These are phyloP conservation scores for Micropoecilia bifurca DNA, from an alignment of 2,797 vertebrate genomes.

Conservation along the genomic window DNA sequence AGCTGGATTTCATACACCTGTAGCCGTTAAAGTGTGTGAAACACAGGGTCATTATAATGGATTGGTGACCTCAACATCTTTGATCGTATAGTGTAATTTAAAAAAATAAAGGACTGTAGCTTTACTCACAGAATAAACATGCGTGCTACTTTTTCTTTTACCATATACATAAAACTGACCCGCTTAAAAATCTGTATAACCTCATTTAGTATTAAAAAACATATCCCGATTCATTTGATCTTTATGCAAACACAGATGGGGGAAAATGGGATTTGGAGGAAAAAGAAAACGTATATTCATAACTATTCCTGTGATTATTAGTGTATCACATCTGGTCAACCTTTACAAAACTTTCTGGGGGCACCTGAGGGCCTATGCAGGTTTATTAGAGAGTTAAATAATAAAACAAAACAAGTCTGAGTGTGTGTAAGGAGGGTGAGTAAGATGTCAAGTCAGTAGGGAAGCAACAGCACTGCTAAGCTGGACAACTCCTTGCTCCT, in stretches of 20 bases:
- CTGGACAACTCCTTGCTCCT: slow-evolving; percentile 25
- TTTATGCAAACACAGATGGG: not conserved
- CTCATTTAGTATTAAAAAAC: not conserved
- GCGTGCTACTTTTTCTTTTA: no score
- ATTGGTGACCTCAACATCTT: not conserved
- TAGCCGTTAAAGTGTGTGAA: not conserved
- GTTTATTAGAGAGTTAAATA: not conserved
- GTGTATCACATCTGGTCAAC: not conserved
- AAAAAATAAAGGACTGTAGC: not conserved
- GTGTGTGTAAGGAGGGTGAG: slow-evolving; percentile 15
- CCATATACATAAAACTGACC: not conserved
- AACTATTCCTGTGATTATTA: not conserved
- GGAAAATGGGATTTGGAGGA: not conserved
- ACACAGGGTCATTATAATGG: not conserved
- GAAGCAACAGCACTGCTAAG: slow-evolving; percentile 26
- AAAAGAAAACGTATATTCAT: not conserved
- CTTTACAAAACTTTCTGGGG: not conserved
- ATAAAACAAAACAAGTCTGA: slow-evolving; percentile 36
- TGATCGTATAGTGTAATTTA: not conserved
- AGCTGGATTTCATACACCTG: not conserved
- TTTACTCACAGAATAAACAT: not conserved
- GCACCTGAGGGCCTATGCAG: not conserved
- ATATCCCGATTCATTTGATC: not conserved
- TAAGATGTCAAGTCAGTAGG: slow-evolving; percentile 41
- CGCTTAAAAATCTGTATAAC: not conserved